Percentiles rank a stretch among this genome's conserved stretches.
Evolutionary conservation across 2,888 invertebrate species (phyloP).

Genomic region (Masnerella sp.): DNA sequence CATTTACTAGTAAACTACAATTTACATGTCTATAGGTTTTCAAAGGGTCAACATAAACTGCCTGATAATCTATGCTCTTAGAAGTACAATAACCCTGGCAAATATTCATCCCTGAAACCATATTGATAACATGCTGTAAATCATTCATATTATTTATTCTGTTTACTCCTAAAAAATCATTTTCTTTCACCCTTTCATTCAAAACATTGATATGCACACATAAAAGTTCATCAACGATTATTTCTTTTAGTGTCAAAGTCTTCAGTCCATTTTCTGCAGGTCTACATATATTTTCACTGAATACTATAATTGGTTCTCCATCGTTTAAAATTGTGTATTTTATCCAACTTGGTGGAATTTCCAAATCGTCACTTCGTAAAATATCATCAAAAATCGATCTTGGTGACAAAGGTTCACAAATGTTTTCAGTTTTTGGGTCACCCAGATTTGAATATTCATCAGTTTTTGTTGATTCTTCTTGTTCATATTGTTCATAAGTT

Average conservation of each 20-base stretch:
- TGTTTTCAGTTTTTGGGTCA: conserved; percentile 4
- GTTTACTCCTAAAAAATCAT: conserved; percentile 5
- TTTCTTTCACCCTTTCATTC: conserved; percentile 27
- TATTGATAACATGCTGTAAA: conserved; percentile 32
- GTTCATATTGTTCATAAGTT: too few relatives aligned
- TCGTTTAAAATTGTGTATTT: conserved; percentile 41
- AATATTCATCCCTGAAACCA: conserved; percentile 28
- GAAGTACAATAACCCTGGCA: conserved; percentile 43
- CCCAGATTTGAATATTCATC: too few relatives aligned
- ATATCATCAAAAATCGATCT: conserved; percentile 17
- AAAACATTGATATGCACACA: conserved; percentile 43
- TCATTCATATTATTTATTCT: conserved; percentile 21
- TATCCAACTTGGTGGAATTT: conserved; percentile 40
- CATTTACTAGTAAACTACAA: conserved; percentile 36
- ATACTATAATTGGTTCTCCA: conserved; percentile 34
- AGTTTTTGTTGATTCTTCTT: too few relatives aligned
- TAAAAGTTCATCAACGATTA: conserved; percentile 39
- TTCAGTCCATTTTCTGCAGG: conserved; percentile 38
- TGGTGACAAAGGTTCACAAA: not conserved
- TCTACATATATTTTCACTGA: conserved; percentile 40
- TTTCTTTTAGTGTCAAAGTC: conserved; percentile 39
- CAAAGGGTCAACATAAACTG: conserved; percentile 36
- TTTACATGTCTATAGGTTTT: conserved; percentile 39
- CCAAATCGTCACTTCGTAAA: conserved; percentile 4
- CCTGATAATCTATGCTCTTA: conserved; percentile 43